phyloP scores from a whole-genome alignment of 1,140 invertebrate genomes.

The Meloidogyne exigua region DNA sequence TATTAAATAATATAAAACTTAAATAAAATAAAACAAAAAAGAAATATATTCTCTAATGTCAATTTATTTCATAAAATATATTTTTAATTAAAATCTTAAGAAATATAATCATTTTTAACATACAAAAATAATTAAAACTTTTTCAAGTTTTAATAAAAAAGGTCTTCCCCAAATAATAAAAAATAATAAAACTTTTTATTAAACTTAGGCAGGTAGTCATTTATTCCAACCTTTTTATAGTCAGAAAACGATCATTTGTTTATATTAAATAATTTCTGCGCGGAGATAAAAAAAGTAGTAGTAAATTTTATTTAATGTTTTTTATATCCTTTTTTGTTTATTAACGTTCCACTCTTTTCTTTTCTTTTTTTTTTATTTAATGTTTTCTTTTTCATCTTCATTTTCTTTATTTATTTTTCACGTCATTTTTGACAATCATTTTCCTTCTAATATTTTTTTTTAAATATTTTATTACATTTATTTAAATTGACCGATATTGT shows the following conservation, averaged over 20 bases:
- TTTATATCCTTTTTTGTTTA: not conserved
- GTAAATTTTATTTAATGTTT: not conserved
- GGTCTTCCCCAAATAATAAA: not conserved
- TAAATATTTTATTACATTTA: not conserved
- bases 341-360: not conserved
- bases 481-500: not conserved
- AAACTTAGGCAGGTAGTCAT: not conserved
- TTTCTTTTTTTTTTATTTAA: not conserved
- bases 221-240: not conserved
- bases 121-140: too few relatives aligned
- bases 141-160: not conserved
- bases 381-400: not conserved
- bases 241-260: not conserved
- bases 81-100: too few relatives aligned
- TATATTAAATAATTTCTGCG: not conserved
- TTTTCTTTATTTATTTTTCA: not conserved
- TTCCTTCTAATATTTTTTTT: not conserved
- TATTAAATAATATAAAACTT: too few relatives aligned
- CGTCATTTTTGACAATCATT: not conserved
- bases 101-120: too few relatives aligned
- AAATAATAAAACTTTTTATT: not conserved
- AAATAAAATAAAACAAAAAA: too few relatives aligned
- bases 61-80: too few relatives aligned
- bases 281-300: not conserved
- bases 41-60: too few relatives aligned